Base-by-base conservation (phyloP, 1,140 invertebrate species). In the Drosophila rufa region DNA sequence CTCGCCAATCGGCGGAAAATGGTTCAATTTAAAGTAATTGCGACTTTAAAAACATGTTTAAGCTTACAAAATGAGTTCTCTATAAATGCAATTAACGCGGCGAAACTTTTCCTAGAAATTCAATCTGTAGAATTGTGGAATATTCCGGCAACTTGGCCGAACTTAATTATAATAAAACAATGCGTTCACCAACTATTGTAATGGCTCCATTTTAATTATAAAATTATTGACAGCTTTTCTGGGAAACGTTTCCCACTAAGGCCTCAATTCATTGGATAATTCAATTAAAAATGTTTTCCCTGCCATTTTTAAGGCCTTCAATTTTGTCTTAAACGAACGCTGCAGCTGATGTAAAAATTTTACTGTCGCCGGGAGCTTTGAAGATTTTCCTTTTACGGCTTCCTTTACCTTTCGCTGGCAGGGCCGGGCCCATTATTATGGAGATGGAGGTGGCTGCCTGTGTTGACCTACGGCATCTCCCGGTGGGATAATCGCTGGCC, bases 391-490 rank as follows among this genome's bases (percentile, higher is more conserved):
- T 46, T 68, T 68, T 70, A 70, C 19, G 48, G 64, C 64, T 64
- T 25, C 19, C 47, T 51, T 66, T 25, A 33, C 33, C 47, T 51
- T 53, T 62, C 33, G 3, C 25, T 61, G 30, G 57, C 45, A 9
- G 11, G 22, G 3, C 22, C 22, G 22, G 22, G 22, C 55, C 55
- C 30, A 19, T 45, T 53, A 33, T 30, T 62, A 30, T 27, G 66
- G 33, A 38, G 36, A 27, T 11, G 27, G 17, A n/a, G 53, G 27
- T 43, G 66, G 17, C 33, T 47, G 46, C 19, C 9, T 33, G 53
- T 7, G 40, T 11, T 46, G 67, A 70, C 67, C 67, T 25, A 68
- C 67, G 55, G 67, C 22, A 45, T 70, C 25, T 70, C 67, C 62
- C 67, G 9, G 11, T 36, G 67, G 67, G 17, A 70, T 47, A 56